Percentiles rank a stretch among this genome's conserved stretches.
These are phyloP conservation scores for Clamator glandarius DNA, from an alignment of 2,797 vertebrate species.

Conservation along the genomic window DNA sequence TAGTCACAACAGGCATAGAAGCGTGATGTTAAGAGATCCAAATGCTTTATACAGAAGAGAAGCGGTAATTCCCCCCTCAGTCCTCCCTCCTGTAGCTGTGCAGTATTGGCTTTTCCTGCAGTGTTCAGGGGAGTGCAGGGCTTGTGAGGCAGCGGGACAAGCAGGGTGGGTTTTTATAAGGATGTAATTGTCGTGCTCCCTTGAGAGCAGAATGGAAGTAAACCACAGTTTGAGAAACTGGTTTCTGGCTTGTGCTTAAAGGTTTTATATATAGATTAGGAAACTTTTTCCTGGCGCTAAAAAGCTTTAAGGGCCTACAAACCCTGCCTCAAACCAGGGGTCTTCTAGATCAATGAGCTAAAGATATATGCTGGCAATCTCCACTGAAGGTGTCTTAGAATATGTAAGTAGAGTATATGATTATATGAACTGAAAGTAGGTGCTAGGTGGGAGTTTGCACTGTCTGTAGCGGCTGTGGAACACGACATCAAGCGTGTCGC, in stretches of 20 bases:
- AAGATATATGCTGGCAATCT: accelerated
- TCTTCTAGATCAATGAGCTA: not conserved
- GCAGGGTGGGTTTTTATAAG: not conserved
- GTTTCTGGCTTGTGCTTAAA: not conserved
- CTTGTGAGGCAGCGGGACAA: not conserved
- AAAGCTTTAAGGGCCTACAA: not conserved
- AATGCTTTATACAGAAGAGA: not conserved
- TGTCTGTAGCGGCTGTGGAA: not conserved
- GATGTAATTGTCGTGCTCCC: not conserved
- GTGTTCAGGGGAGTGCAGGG: not conserved
- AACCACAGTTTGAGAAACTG: not conserved
- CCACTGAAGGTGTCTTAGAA: not conserved
- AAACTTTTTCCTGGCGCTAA: not conserved
- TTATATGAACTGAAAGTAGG: not conserved
- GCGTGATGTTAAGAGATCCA: not conserved
- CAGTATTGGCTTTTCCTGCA: not conserved
- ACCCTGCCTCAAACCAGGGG: not conserved
- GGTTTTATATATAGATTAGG: not conserved
- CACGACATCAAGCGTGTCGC: not conserved
- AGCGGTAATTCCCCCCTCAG: not conserved
- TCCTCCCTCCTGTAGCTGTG: not conserved
- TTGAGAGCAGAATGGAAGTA: not conserved
- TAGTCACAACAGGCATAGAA: not conserved
- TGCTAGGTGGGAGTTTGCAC: not conserved
- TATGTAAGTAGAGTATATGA: accelerated